These are phyloP conservation scores for Saccostrea glomerata DNA, from an alignment of 1,140 invertebrate species.

Conservation along the genomic window DNA sequence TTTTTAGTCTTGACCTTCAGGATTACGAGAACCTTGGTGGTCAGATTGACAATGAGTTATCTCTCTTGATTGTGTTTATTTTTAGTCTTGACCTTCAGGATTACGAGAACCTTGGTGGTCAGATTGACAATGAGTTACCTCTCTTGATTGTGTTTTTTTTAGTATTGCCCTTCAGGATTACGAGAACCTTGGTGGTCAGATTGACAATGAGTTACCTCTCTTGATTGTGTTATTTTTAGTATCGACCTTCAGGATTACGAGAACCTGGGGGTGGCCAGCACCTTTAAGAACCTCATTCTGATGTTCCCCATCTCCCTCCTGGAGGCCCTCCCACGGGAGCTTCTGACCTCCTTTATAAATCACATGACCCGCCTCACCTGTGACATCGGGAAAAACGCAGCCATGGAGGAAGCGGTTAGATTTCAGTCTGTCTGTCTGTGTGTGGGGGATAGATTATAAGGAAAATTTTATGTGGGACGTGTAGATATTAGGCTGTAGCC, in stretches of 20 bases:
- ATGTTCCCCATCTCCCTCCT: slow-evolving; percentile 82
- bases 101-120: no score
- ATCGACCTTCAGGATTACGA: slow-evolving; percentile 78
- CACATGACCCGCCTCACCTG: slow-evolving; percentile 87
- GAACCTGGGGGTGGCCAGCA: slow-evolving; percentile 79
- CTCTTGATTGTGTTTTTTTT: no score
- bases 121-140: no score
- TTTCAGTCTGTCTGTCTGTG: neutral
- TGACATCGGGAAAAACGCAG: slow-evolving; percentile 86
- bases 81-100: no score
- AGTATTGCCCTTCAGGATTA: no score
- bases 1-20: slow-evolving; percentile 74
- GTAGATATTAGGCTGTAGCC: no score
- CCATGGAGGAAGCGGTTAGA: slow-evolving; percentile 87
- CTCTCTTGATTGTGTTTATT: no score
- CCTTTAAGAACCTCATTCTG: slow-evolving; percentile 80
- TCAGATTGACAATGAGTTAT: no score
- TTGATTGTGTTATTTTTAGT: slow-evolving; percentile 62
- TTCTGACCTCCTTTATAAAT: slow-evolving; percentile 81
- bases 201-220: no score
- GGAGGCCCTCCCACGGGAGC: slow-evolving; percentile 77
- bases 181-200: no score
- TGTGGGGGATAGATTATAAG: no score
- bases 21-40: slow-evolving; percentile 79
- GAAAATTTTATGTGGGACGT: no score